These are phyloP conservation scores for Drosophila willistoni DNA, from an alignment of 1,140 invertebrate species.

Conservation along the genomic window DNA sequence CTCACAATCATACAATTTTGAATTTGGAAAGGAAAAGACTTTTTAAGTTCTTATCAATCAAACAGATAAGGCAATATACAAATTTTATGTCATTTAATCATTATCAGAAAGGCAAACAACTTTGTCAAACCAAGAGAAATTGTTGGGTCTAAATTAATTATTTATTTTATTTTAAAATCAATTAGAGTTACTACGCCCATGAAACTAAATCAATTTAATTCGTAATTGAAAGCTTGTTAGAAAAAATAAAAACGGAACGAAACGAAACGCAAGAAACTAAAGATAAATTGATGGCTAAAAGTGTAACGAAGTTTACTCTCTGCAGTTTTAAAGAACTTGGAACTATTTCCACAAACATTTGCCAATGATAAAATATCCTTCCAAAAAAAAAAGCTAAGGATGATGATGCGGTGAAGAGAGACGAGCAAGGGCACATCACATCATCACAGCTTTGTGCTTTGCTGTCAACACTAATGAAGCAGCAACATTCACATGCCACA, in stretches of 20 bases:
- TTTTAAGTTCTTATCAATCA: no score
- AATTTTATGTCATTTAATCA: no score
- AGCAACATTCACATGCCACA: conserved; percentile 35
- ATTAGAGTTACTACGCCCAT: neutral
- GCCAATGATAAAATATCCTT: neutral
- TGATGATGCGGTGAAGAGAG: neutral
- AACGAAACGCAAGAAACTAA: neutral
- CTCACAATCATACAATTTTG: neutral
- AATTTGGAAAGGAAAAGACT: no score
- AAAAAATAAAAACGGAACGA: neutral
- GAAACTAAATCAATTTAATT: conserved; percentile 1
- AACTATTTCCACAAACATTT: neutral
- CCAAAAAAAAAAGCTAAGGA: neutral
- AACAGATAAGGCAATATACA: no score
- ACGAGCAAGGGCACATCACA: conserved; percentile 24
- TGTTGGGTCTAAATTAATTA: no score
- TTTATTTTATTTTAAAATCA: no score
- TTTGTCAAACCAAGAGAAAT: no score
- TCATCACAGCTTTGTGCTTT: conserved; percentile 51
- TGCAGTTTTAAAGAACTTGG: neutral
- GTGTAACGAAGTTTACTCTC: neutral
- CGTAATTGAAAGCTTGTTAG: conserved; percentile 9
- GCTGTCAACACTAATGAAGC: conserved; percentile 73
- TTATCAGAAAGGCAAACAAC: no score
- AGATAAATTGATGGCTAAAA: conserved; percentile 6